phyloP scores from a whole-genome alignment of 2,113 vertebrate species.

The Serinus canaria region DNA sequence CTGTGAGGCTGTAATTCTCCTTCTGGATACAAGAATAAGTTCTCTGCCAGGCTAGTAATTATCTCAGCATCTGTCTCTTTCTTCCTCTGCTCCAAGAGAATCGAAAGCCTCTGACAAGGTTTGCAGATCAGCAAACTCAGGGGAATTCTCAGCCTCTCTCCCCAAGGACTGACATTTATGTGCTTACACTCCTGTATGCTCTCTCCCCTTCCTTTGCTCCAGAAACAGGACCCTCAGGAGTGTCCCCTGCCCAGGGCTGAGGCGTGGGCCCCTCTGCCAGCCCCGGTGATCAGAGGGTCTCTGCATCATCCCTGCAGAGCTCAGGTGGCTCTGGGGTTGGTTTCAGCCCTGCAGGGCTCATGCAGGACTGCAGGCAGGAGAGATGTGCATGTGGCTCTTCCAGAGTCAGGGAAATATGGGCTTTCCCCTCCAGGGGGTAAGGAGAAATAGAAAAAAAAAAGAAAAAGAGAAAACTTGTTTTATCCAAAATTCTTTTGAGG shows the following conservation, averaged over 20 bases:
- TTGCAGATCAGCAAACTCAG: conserved; percentile 2
- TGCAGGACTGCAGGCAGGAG: background rate
- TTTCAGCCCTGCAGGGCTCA: background rate
- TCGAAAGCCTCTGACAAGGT: conserved; percentile 10
- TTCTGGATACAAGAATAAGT: conserved; percentile 54
- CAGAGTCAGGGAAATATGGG: background rate
- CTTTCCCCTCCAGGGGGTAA: fast-evolving
- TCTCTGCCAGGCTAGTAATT: conserved; percentile 55
- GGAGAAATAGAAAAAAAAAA: background rate
- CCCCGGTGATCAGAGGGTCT: background rate
- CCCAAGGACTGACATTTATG: background rate
- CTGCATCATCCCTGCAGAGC: fast-evolving
- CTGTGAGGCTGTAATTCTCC: conserved; percentile 52
- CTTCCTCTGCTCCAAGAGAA: background rate
- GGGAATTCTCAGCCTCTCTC: conserved; percentile 20
- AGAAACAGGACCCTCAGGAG: background rate
- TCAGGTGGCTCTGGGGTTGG: background rate
- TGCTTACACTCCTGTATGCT: background rate
- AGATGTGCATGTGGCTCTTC: background rate
- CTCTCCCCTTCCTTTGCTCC: background rate
- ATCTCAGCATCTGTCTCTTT: conserved; percentile 57
- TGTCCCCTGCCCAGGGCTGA: background rate
- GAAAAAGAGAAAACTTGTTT: background rate
- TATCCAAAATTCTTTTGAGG: background rate
- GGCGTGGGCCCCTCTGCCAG: fast-evolving